Percentiles rank a stretch among this genome's conserved stretches.
Evolutionary conservation across 2,113 vertebrate species (phyloP).

Genomic region (Blennius ocellaris): DNA sequence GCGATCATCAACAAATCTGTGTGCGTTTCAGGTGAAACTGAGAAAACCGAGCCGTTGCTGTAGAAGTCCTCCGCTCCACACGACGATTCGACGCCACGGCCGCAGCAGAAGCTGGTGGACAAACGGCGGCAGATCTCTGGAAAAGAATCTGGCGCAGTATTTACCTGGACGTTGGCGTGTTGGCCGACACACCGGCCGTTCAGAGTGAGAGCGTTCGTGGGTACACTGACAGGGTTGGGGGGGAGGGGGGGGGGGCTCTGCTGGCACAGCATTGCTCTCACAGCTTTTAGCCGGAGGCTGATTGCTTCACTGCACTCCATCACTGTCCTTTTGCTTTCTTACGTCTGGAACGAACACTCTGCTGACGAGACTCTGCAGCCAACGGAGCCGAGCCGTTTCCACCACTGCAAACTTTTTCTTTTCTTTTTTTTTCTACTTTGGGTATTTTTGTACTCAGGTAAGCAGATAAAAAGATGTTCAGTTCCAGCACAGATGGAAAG

Average conservation of each 20-base stretch:
- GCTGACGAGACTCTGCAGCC: not conserved
- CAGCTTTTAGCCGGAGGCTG: not conserved
- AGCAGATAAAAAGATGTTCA: no score
- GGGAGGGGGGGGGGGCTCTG: not conserved
- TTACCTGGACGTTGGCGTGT: not conserved
- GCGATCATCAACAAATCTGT: no score
- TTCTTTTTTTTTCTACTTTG: no score
- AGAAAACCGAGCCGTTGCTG: no score
- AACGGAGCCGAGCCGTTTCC: no score
- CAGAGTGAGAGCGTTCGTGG: not conserved
- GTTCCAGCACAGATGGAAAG: not conserved
- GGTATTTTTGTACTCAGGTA: no score
- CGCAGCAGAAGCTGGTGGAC: not conserved
- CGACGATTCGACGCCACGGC: no score
- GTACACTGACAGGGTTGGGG: slow-evolving; percentile 1
- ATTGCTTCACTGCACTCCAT: not conserved
- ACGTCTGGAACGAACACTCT: not conserved
- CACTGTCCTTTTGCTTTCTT: not conserved
- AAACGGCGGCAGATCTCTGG: not conserved
- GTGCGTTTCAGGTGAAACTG: no score
- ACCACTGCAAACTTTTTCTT: no score
- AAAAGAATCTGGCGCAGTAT: not conserved
- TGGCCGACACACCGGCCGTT: not conserved
- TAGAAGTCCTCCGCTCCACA: no score
- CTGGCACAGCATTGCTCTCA: not conserved